phyloP scores from a whole-genome alignment of 2,113 vertebrate species.

The Pavo muticus region DNA sequence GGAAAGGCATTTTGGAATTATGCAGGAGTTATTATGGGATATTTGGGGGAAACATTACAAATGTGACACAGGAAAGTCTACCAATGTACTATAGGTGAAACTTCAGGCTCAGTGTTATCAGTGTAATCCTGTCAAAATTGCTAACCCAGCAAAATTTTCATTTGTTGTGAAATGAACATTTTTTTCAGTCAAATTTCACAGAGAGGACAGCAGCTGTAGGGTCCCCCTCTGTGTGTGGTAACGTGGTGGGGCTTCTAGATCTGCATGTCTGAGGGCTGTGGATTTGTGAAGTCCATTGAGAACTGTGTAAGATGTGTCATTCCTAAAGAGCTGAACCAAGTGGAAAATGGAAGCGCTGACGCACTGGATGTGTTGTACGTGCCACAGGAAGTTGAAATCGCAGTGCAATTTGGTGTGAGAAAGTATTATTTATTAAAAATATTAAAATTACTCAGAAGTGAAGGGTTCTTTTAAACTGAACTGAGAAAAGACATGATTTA shows the following conservation, averaged over 20 bases:
- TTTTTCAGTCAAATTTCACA: background rate
- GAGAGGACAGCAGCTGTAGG: background rate
- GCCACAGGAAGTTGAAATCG: background rate
- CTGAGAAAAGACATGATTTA: background rate
- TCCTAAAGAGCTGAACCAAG: background rate
- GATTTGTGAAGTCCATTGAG: background rate
- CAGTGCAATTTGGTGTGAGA: background rate
- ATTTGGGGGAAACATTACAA: background rate
- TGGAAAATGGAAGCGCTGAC: background rate
- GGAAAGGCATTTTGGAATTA: background rate
- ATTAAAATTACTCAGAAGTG: background rate
- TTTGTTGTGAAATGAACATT: background rate
- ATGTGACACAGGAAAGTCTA: background rate
- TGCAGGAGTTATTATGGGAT: background rate
- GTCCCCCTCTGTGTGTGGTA: background rate
- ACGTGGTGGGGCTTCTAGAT: background rate
- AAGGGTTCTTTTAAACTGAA: background rate
- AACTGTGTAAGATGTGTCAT: background rate
- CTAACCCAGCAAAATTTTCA: fast-evolving
- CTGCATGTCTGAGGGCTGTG: background rate
- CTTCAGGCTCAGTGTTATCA: background rate
- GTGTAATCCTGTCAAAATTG: background rate
- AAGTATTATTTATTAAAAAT: background rate
- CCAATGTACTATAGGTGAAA: background rate
- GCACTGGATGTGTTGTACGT: background rate